Evolutionary conservation across 2,797 vertebrate genomes (phyloP).

Genomic region (Antrozous pallidus): DNA sequence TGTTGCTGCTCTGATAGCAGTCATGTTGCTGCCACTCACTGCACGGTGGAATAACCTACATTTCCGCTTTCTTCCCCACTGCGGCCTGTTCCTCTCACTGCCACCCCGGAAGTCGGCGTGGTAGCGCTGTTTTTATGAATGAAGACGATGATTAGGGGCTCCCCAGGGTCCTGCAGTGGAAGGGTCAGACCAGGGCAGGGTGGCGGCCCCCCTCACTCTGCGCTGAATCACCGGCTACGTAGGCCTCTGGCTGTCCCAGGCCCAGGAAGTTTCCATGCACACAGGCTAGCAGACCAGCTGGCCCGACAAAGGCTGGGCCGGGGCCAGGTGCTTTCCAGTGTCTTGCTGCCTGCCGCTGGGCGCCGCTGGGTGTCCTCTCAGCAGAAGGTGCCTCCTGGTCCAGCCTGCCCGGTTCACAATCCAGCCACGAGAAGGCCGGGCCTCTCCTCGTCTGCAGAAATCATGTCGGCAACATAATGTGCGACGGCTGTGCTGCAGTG

Average conservation of each 20-base stretch:
- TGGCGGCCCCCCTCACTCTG: neutral
- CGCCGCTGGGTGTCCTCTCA: neutral
- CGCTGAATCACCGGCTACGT: neutral
- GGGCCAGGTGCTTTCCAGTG: conserved; percentile 51
- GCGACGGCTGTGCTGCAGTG: neutral
- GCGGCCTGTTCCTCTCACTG: neutral
- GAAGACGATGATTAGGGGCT: neutral
- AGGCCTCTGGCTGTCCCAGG: neutral
- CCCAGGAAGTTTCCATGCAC: neutral
- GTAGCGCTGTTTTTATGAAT: neutral
- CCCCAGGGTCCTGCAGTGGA: neutral
- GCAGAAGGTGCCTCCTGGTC: neutral
- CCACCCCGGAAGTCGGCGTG: neutral
- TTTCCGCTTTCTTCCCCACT: neutral
- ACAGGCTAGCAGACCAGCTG: neutral
- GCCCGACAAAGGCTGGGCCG: neutral
- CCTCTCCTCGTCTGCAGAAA: neutral
- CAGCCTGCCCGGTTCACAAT: neutral
- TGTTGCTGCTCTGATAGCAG: neutral
- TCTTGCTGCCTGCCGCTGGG: neutral
- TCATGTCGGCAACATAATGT: neutral
- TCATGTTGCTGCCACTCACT: too few species aligned
- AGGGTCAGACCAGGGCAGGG: neutral
- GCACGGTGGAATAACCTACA: fast-evolving
- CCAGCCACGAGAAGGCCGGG: neutral